Conservation (phyloP, 2,888 invertebrate genomes). For the Pinctada fucata region DNA sequence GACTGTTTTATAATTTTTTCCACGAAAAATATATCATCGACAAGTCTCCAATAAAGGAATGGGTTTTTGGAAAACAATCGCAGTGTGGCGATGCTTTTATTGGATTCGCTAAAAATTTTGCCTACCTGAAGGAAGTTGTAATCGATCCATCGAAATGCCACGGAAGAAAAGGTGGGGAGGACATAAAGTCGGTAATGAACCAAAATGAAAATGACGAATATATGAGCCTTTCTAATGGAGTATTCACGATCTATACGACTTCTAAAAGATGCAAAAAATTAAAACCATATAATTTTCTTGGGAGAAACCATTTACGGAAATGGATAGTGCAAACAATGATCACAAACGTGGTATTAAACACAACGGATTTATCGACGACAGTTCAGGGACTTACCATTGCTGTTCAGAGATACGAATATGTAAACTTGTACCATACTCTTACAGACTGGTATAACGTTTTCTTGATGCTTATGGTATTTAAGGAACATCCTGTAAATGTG, state of each 20-base stretch:
- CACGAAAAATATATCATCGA: background rate
- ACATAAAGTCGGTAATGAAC: slow-evolving; percentile 55
- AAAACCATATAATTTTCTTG: slow-evolving; percentile 35
- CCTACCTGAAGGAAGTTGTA: slow-evolving; percentile 44
- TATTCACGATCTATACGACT: slow-evolving; percentile 56
- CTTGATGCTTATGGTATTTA: slow-evolving; percentile 58
- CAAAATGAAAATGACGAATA: slow-evolving; percentile 61
- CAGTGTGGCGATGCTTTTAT: slow-evolving; percentile 45
- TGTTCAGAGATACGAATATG: slow-evolving; percentile 70
- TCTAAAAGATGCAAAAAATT: slow-evolving; percentile 10
- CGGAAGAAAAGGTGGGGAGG: slow-evolving; percentile 57
- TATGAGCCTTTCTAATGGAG: slow-evolving; percentile 51
- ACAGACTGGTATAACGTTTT: slow-evolving; percentile 71
- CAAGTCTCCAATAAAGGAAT: background rate
- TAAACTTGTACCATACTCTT: slow-evolving; percentile 71
- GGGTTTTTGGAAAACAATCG: background rate
- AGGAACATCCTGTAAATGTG: slow-evolving; percentile 52
- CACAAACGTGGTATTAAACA: background rate
- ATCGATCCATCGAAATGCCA: slow-evolving; percentile 45
- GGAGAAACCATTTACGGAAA: slow-evolving; percentile 48
- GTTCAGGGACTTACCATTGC: slow-evolving; percentile 51
- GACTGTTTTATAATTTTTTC: background rate
- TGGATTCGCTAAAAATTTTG: slow-evolving; percentile 47
- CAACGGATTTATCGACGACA: slow-evolving; percentile 14
- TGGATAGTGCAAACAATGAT: slow-evolving; percentile 35